Conservation (phyloP, 2,888 invertebrate genomes). For the Eristalinus aeneus region DNA sequence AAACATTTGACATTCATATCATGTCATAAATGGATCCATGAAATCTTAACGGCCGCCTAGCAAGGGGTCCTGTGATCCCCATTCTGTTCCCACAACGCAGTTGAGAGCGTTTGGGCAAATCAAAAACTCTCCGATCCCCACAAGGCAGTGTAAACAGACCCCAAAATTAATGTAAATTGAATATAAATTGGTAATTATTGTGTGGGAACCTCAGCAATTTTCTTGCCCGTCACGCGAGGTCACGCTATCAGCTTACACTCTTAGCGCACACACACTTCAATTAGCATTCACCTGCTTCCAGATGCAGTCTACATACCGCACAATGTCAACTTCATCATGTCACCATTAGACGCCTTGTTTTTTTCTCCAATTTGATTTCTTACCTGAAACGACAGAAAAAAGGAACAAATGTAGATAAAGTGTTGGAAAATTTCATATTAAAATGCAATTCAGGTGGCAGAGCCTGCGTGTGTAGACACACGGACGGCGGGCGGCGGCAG, state of each 20-base stretch:
- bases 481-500: not conserved
- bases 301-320: conserved; percentile 33
- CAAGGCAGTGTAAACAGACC: conserved; percentile 27
- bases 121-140: not conserved
- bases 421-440: conserved; percentile 28
- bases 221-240: conserved; percentile 11
- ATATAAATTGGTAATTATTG: conserved; percentile 28
- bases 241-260: conserved; percentile 6
- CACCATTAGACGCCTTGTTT: not conserved
- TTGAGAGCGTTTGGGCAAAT: not conserved
- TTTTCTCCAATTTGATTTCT: conserved; percentile 45
- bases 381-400: conserved; percentile 60
- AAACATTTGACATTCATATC: not conserved
- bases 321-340: conserved; percentile 40
- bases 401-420: not conserved
- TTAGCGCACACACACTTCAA: conserved; percentile 30
- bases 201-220: conserved; percentile 37
- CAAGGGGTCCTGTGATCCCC: not conserved
- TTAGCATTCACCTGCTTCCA: conserved; percentile 47
- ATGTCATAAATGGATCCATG: not conserved
- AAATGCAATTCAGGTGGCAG: conserved; percentile 56
- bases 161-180: conserved; percentile 58
- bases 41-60: not conserved
- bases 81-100: not conserved
- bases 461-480: not conserved